These are phyloP conservation scores for Ptiloglossa arizonensis DNA, from an alignment of 1,140 invertebrate genomes.

Conservation along the genomic window DNA sequence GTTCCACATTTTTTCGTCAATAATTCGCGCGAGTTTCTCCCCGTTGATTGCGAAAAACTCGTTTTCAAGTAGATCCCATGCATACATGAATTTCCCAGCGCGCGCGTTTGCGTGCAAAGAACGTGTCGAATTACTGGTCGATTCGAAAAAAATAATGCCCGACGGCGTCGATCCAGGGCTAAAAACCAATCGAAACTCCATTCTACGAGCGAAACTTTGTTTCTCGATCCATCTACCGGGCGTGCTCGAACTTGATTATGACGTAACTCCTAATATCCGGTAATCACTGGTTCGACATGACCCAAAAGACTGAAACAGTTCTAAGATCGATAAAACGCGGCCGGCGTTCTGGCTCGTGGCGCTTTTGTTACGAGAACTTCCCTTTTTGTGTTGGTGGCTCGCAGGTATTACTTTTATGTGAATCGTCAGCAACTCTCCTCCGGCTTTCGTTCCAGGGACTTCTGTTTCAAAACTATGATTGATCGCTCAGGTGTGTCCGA, in stretches of 20 bases:
- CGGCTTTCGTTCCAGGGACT: slow-evolving; percentile 36
- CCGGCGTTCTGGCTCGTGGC: background rate
- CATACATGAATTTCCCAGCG: background rate
- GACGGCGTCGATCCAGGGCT: background rate
- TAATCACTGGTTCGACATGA: slow-evolving; percentile 50
- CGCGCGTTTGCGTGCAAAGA: background rate
- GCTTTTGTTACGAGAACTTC: slow-evolving; percentile 10
- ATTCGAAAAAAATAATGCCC: background rate
- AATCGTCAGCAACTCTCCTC: slow-evolving; percentile 9
- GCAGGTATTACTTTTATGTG: slow-evolving; percentile 38
- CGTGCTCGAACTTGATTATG: slow-evolving; percentile 38
- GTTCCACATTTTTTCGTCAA: too few species aligned
- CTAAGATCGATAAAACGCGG: slow-evolving; percentile 41
- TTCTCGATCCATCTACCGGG: slow-evolving; percentile 14
- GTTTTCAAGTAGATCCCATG: too few species aligned
- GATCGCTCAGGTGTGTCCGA: slow-evolving; percentile 37
- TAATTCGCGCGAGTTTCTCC: too few species aligned
- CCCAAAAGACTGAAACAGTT: slow-evolving; percentile 12
- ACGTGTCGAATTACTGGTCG: background rate
- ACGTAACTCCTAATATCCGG: slow-evolving; percentile 44
- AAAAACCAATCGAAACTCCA: slow-evolving; percentile 36
- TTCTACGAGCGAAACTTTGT: slow-evolving; percentile 26
- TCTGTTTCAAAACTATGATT: slow-evolving; percentile 43
- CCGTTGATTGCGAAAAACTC: too few species aligned
- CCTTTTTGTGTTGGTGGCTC: slow-evolving; percentile 11